Base-by-base conservation (phyloP, 2,888 invertebrate species). In the Drosophila recens region DNA sequence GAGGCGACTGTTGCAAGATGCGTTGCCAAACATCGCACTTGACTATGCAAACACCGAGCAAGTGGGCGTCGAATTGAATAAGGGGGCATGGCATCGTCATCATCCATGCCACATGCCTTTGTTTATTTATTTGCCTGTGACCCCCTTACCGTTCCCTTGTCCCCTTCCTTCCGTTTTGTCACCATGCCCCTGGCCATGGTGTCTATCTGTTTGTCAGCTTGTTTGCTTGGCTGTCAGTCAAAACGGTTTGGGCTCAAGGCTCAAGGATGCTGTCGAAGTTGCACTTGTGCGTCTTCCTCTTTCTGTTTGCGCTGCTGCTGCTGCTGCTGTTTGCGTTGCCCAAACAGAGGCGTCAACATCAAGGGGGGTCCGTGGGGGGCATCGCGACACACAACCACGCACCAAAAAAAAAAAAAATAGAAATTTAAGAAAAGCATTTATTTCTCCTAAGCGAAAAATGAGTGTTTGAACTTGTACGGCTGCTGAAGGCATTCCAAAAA, bases 381-480 rank as follows among this genome's bases (percentile, higher is more conserved):
- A 40, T 46, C 36, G 65, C 57, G 48, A 38, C 57, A 65, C 17
- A 74, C 23, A 38, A 9, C 15, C 11, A 38, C 23, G 15, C 4
- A 48, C 23, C 23, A 17, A 10, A 66, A 33, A 71, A 51, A 69
- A n/a, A 58, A 54, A 51, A 67, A 62, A 27, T 20, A 15, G 52
- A 57, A 49, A 53, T 20, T 46, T 20, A 62, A 54, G 49, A 34
- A 73, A 46, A 48, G 43, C 54, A 57, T 52, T 65, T 66, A 69
- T 78, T 87, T 84, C 80, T 85, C 72, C 83, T 85, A 78, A 89
- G 80, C 90, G 84, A 87, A 80, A 91, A 90, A 90, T 90, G 80
- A 90, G 86, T 91, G 82, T 90, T 90, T 90, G 90, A 90, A 86
- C 86, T 90, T 85, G 78, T 85, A 83, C 80, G 90, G 87, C 85